These are phyloP conservation scores for Drosophila ustulata DNA, from an alignment of 2,888 invertebrate species.

Conservation along the genomic window DNA sequence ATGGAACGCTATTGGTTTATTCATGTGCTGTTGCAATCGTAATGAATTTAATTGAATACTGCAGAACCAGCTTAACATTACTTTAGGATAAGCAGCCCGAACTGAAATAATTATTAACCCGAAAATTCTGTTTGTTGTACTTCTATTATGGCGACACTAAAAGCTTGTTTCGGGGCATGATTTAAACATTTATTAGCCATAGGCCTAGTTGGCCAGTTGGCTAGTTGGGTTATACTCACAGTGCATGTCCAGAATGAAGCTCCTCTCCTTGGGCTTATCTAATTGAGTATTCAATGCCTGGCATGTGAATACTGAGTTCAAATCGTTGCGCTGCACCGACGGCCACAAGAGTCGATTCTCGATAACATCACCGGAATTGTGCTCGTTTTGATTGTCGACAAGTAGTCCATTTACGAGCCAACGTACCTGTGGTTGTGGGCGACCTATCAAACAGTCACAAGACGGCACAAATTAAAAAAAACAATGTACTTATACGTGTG, in stretches of 20 bases:
- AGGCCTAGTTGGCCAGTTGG: no score
- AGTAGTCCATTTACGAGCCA: constrained; percentile 93
- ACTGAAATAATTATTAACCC: no score
- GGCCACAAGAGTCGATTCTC: constrained; percentile 93
- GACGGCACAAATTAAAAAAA: constrained; percentile 5
- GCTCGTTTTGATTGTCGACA: constrained; percentile 93
- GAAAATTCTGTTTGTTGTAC: no score
- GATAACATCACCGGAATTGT: constrained; percentile 94
- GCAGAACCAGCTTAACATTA: neutral
- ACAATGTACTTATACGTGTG: constrained; percentile 25
- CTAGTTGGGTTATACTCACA: constrained; percentile 87
- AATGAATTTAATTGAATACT: neutral
- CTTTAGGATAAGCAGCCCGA: neutral
- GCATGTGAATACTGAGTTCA: constrained; percentile 94
- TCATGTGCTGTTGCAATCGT: neutral
- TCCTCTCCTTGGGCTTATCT: constrained; percentile 91
- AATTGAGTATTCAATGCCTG: constrained; percentile 94
- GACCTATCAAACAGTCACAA: constrained; percentile 86
- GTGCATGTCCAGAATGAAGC: constrained; percentile 91
- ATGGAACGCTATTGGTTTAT: neutral
- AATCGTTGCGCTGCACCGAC: constrained; percentile 90
- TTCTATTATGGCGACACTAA: neutral
- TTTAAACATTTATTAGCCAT: constrained; percentile 13
- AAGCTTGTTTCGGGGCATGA: neutral
- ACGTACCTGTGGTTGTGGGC: constrained; percentile 92